Conservation (phyloP, 2,113 vertebrate species). For the Corythoichthys intestinalis region DNA sequence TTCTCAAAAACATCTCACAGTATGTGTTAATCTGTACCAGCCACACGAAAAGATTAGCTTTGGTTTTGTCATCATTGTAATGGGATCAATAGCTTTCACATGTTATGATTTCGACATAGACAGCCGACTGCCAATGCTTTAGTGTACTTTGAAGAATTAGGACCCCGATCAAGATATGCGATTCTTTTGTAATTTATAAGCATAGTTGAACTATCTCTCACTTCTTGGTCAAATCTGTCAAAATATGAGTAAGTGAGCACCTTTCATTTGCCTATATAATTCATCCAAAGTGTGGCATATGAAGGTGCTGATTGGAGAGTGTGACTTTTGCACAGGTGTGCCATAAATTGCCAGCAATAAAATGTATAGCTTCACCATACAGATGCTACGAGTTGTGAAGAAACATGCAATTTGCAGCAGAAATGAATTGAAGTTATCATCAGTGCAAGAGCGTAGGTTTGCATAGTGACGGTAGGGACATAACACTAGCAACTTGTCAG, state of each 20-base stretch:
- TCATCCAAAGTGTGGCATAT: no score
- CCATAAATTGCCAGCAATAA: not conserved
- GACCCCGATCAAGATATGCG: not conserved
- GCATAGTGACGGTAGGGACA: no score
- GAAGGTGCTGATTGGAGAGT: not conserved
- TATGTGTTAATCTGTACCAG: not conserved
- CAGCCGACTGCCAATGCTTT: not conserved
- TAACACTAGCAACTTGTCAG: not conserved
- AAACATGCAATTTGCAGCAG: not conserved
- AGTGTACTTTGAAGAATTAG: not conserved
- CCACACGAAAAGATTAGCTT: not conserved
- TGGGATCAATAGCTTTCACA: not conserved
- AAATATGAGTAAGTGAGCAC: not conserved
- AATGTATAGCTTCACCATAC: not conserved
- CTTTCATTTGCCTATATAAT: no score
- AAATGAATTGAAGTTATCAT: not conserved
- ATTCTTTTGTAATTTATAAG: not conserved
- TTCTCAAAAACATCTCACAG: not conserved
- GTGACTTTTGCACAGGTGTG: not conserved
- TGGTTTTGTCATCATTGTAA: slow-evolving; percentile 1
- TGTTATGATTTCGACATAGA: not conserved
- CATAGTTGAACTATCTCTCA: not conserved
- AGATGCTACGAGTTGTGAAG: not conserved
- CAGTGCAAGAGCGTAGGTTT: no score
- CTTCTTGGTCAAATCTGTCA: not conserved